phyloP scores from a whole-genome alignment of 2,888 invertebrate species.

The Eulithis prunata region DNA sequence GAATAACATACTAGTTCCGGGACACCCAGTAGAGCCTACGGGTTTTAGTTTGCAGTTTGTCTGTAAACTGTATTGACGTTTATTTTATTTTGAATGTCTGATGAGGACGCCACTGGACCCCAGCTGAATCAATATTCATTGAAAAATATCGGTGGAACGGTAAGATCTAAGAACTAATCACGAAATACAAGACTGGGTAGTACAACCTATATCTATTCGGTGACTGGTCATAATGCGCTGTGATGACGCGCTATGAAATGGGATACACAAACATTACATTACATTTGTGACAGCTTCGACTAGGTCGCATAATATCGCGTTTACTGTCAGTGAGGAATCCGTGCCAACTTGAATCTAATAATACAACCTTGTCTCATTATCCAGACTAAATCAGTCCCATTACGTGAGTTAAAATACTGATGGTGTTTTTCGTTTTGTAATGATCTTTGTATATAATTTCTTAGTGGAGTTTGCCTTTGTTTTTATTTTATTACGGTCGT shows the following conservation, averaged over 20 bases:
- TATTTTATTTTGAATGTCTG: too few species aligned
- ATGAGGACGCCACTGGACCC: too few species aligned
- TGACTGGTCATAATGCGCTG: background rate
- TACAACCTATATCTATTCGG: too few species aligned
- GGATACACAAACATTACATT: constrained; percentile 48
- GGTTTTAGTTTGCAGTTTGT: background rate
- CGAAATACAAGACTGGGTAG: too few species aligned
- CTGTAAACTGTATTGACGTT: background rate
- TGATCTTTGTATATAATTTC: background rate
- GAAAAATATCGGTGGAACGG: too few species aligned
- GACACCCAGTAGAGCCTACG: background rate
- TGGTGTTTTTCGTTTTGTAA: background rate
- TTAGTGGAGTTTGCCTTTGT: background rate
- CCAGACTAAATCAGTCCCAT: constrained; percentile 15
- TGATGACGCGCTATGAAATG: constrained; percentile 33
- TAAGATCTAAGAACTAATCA: too few species aligned
- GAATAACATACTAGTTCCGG: too few species aligned
- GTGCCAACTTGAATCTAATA: constrained; percentile 58
- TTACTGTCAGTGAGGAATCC: constrained; percentile 56
- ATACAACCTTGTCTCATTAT: constrained; percentile 38
- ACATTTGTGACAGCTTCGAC: constrained; percentile 60
- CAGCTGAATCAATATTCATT: too few species aligned
- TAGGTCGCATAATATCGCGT: constrained; percentile 60
- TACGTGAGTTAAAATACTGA: background rate
- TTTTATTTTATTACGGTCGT: background rate